Evolutionary conservation across 2,888 invertebrate species (phyloP).

Genomic region (Pecten maximus): DNA sequence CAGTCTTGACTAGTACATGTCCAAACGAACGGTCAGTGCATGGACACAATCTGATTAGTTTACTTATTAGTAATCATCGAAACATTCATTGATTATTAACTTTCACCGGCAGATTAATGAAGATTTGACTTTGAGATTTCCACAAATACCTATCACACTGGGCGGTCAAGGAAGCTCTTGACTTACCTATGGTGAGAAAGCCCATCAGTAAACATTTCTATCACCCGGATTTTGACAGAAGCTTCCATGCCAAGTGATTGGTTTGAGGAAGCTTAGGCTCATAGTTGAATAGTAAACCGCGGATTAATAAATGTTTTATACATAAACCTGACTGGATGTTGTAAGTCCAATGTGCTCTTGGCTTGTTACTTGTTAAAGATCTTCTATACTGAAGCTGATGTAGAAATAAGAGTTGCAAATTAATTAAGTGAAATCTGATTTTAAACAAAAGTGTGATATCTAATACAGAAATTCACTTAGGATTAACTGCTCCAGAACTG

Average conservation of each 20-base stretch:
- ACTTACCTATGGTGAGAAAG: conserved; percentile 40
- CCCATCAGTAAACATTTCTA: conserved; percentile 46
- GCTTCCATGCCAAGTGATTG: conserved; percentile 42
- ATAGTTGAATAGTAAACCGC: background rate
- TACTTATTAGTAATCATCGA: conserved; percentile 11
- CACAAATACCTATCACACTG: conserved; percentile 44
- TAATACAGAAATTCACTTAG: background rate
- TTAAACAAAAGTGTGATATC: background rate
- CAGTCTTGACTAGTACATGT: conserved; percentile 16
- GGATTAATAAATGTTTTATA: background rate
- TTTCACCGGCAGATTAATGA: background rate
- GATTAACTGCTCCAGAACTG: background rate
- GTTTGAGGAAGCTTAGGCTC: conserved; percentile 40
- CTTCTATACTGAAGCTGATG: background rate
- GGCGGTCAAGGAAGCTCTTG: conserved; percentile 44
- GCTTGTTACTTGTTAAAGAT: background rate
- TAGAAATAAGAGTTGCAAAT: background rate
- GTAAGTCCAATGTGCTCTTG: background rate
- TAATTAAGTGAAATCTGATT: background rate
- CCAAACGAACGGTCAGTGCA: background rate
- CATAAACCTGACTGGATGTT: background rate
- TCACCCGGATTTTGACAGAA: conserved; percentile 48
- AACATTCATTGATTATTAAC: conserved; percentile 15
- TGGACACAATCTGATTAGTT: conserved; percentile 26
- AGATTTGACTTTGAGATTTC: conserved; percentile 18